phyloP scores from a whole-genome alignment of 1,140 invertebrate species.

The Ganaspis sp. region DNA sequence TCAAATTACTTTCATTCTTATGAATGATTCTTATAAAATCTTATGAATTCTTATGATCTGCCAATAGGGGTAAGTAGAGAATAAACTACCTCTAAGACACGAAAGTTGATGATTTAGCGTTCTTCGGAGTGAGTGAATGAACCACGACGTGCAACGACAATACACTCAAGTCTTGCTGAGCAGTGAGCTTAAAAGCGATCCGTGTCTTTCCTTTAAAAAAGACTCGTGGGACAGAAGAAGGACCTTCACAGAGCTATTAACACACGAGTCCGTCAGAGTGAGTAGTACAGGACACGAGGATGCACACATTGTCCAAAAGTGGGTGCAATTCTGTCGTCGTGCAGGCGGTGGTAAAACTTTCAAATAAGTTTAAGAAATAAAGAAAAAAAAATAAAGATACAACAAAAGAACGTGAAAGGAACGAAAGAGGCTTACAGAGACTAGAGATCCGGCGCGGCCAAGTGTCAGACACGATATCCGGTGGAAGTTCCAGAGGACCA shows the following conservation, averaged over 20 bases:
- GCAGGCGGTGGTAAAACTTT: background rate
- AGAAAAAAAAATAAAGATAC: no score
- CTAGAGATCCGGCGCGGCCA: background rate
- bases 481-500: background rate
- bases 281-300: background rate
- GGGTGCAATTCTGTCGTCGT: background rate
- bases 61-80: background rate
- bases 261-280: background rate
- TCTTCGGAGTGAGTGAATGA: background rate
- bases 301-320: background rate
- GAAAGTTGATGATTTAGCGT: background rate
- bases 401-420: background rate
- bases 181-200: background rate
- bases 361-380: no score
- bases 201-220: background rate
- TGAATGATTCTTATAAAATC: no score
- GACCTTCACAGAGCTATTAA: background rate
- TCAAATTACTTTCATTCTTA: no score
- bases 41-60: background rate
- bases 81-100: background rate
- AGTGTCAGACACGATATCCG: background rate
- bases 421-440: slow-evolving; percentile 33
- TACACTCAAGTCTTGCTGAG: background rate
- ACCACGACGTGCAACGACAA: background rate
- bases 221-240: background rate